These are phyloP conservation scores for Notothenia coriiceps DNA, from an alignment of 2,113 vertebrate genomes.

Conservation along the genomic window DNA sequence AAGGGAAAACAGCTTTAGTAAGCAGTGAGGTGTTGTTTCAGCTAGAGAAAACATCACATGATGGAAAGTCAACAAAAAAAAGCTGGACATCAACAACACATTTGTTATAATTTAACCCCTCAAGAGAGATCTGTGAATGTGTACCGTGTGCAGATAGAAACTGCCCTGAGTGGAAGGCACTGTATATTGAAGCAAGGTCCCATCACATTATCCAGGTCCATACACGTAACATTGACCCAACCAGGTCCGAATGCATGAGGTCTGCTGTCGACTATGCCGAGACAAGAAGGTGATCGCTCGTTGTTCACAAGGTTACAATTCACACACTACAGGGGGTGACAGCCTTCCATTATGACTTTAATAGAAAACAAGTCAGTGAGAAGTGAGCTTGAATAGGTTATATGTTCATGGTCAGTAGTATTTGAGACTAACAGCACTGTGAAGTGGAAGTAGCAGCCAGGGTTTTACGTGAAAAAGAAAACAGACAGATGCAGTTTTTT, in stretches of 20 bases:
- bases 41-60: constrained; percentile 38
- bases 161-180: constrained; percentile 79
- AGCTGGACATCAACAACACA: constrained; percentile 30
- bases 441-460: constrained; percentile 70
- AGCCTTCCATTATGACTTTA: constrained; percentile 64
- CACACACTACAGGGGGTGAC: constrained; percentile 55
- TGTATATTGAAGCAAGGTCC: constrained; percentile 66
- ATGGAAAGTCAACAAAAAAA: constrained; percentile 9
- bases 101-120: constrained; percentile 15
- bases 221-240: constrained; percentile 51
- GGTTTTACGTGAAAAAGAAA: constrained; percentile 58
- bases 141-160: constrained; percentile 59
- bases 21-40: constrained; percentile 28
- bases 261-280: constrained; percentile 52
- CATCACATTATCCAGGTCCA: constrained; percentile 72
- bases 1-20: constrained; percentile 16
- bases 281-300: constrained; percentile 46
- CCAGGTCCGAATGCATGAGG: constrained; percentile 51
- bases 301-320: constrained; percentile 51
- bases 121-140: constrained; percentile 53
- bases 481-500: constrained; percentile 70
- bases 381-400: constrained; percentile 57
- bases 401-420: constrained; percentile 62
- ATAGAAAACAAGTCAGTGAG: constrained; percentile 59
- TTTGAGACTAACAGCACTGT: constrained; percentile 63